phyloP scores from a whole-genome alignment of 2,797 vertebrate genomes.

The Pseudocheirus occidentalis region DNA sequence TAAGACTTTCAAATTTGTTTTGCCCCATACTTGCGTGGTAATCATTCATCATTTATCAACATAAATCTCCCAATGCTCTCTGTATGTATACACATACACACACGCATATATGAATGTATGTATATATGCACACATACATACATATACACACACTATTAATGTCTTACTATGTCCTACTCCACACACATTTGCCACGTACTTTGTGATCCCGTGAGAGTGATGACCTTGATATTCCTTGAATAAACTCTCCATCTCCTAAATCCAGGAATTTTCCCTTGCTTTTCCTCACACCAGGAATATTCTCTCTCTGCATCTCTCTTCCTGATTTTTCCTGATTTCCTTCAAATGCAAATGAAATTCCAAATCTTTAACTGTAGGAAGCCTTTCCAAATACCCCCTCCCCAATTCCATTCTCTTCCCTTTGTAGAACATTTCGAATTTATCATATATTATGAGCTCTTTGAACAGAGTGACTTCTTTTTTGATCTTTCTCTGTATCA shows the following conservation, averaged over 20 bases:
- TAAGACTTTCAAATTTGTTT: neutral
- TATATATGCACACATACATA: too few species aligned
- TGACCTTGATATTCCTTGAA: neutral
- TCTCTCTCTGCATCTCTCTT: neutral
- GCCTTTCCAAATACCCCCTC: neutral
- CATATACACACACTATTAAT: too few species aligned
- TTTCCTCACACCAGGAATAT: neutral
- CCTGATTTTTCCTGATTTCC: neutral
- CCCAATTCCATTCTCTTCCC: neutral
- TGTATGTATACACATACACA: too few species aligned
- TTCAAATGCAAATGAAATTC: neutral
- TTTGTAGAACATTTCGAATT: neutral
- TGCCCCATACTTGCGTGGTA: neutral
- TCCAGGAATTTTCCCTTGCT: neutral
- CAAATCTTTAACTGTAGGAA: fast-evolving
- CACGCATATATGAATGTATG: too few species aligned
- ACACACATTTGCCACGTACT: neutral
- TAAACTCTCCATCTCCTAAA: neutral
- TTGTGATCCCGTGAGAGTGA: neutral
- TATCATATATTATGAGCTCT: too few species aligned
- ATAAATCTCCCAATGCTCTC: too few species aligned
- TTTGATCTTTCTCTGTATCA: too few species aligned
- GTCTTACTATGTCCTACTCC: too few species aligned
- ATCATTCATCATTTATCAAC: neutral
- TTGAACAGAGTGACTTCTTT: too few species aligned